Conservation (phyloP, 2,888 invertebrate species). For the Harpagoxenus sublaevis region DNA sequence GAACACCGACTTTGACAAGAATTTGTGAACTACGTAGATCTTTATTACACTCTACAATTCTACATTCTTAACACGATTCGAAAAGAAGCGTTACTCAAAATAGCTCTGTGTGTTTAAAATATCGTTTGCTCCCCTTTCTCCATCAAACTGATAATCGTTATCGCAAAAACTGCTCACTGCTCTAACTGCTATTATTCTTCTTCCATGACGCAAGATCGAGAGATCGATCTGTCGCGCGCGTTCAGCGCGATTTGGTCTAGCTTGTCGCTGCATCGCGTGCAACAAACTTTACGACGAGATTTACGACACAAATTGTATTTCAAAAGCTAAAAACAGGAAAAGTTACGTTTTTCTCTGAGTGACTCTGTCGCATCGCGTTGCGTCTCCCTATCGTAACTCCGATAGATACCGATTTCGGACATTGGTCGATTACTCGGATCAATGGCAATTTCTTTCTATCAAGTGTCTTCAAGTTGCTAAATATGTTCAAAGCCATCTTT, state of each 20-base stretch:
- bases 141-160: background rate
- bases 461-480: background rate
- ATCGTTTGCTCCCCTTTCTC: background rate
- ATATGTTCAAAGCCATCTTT: background rate
- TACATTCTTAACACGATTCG: background rate
- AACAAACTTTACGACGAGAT: constrained; percentile 80
- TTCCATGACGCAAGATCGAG: constrained; percentile 57
- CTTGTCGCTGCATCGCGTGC: constrained; percentile 64
- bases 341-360: constrained; percentile 49
- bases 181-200: constrained; percentile 55
- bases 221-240: constrained; percentile 65
- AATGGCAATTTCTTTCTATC: background rate
- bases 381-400: constrained; percentile 69
- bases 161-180: background rate
- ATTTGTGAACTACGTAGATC: background rate
- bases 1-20: background rate
- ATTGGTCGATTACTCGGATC: constrained; percentile 70
- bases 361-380: constrained; percentile 2
- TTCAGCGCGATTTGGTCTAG: constrained; percentile 56
- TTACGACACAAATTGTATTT: constrained; percentile 78
- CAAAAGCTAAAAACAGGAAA: constrained; percentile 75
- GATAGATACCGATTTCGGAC: constrained; percentile 72
- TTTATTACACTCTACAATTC: background rate
- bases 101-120: constrained; percentile 1
- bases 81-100: background rate